These are phyloP conservation scores for Himalopsyche phryganea DNA, from an alignment of 1,140 invertebrate species.

Conservation along the genomic window DNA sequence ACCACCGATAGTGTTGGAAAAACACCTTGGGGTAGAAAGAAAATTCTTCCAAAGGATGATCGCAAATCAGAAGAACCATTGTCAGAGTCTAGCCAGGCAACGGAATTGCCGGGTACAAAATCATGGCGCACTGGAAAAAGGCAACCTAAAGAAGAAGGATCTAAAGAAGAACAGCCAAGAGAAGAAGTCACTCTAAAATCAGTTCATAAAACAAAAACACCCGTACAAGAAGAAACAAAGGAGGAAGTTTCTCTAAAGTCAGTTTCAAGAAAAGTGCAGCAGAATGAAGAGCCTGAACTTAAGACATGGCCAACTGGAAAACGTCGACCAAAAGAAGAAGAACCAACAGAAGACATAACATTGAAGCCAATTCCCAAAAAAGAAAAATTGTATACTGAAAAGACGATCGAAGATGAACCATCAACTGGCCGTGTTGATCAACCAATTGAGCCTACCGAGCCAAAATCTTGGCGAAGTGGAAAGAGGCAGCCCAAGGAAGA, in stretches of 20 bases:
- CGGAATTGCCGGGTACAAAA: conserved; percentile 40
- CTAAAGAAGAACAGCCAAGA: conserved; percentile 46
- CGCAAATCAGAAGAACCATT: conserved; percentile 27
- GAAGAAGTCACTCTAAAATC: conserved; percentile 52
- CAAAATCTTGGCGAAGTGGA: conserved; percentile 46
- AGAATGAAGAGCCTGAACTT: conserved; percentile 39
- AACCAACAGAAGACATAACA: conserved; percentile 46
- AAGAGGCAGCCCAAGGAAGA: conserved; percentile 43
- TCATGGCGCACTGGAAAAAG: conserved; percentile 46
- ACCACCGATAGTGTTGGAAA: no score
- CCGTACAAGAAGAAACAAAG: conserved; percentile 26
- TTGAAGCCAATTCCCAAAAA: conserved; percentile 51
- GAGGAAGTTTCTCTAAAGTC: conserved; percentile 26
- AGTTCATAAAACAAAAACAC: conserved; percentile 42
- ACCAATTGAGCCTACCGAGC: conserved; percentile 37
- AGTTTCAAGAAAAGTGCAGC: conserved; percentile 36
- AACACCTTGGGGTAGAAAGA: conserved; percentile 32
- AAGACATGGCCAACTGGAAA: conserved; percentile 47
- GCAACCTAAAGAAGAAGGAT: conserved; percentile 41
- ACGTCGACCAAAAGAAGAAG: conserved; percentile 40
- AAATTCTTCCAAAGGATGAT: conserved; percentile 19
- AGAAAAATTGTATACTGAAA: conserved; percentile 38
- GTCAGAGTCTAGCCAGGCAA: not conserved
- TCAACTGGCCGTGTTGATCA: conserved; percentile 28
- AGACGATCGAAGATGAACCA: conserved; percentile 38